These are phyloP conservation scores for Astropecten irregularis DNA, from an alignment of 53 echinoderm and acorn worm species.

Conservation along the genomic window DNA sequence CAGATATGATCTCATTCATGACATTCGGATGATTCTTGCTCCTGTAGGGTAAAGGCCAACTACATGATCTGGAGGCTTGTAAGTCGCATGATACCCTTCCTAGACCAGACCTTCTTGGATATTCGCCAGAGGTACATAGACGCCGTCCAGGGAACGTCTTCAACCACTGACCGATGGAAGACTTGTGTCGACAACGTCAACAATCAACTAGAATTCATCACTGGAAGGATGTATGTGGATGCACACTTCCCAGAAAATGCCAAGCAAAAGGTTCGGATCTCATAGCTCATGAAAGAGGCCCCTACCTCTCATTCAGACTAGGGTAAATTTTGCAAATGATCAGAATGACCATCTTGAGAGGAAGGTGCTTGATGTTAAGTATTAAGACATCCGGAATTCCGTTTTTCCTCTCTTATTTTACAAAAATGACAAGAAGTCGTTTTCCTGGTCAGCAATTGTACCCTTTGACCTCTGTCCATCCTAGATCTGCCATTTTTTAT, in stretches of 20 bases:
- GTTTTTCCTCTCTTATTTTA: too few relatives aligned
- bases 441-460: too few relatives aligned
- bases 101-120: conserved; percentile 65
- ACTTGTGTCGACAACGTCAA: conserved; percentile 70
- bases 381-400: too few relatives aligned
- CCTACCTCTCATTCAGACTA: neutral
- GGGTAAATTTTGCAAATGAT: neutral
- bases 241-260: conserved; percentile 75
- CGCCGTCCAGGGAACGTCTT: conserved; percentile 60
- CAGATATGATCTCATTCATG: too few relatives aligned
- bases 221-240: conserved; percentile 82
- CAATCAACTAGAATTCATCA: conserved; percentile 55
- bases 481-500: too few relatives aligned
- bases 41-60: conserved; percentile 69
- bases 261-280: conserved; percentile 85
- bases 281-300: neutral
- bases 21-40: too few relatives aligned
- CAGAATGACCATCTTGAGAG: too few relatives aligned
- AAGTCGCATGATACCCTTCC: conserved; percentile 39
- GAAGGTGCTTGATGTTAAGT: too few relatives aligned
- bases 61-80: conserved; percentile 79
- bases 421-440: too few relatives aligned
- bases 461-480: too few relatives aligned
- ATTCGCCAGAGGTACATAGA: conserved; percentile 48
- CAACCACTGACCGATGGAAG: conserved; percentile 64